These are phyloP conservation scores for Laterallus jamaicensis DNA, from an alignment of 2,113 vertebrate species.

Conservation along the genomic window DNA sequence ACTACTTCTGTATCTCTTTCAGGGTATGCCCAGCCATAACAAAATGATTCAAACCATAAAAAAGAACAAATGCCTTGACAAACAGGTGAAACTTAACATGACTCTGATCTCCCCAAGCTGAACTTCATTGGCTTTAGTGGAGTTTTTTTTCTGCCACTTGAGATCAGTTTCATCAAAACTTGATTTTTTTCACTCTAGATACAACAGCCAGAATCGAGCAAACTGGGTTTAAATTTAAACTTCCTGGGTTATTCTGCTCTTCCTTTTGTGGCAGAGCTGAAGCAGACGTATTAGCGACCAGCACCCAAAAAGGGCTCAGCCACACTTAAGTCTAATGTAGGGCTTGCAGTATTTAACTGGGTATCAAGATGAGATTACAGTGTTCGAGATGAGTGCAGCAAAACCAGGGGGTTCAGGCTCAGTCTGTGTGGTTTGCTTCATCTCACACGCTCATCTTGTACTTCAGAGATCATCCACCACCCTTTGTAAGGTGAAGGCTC, in stretches of 20 bases:
- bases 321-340: neutral
- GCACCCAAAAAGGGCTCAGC: neutral
- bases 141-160: neutral
- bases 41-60: conserved; percentile 20
- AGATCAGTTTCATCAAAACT: neutral
- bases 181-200: neutral
- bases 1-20: neutral
- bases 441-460: neutral
- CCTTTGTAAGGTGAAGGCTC: neutral
- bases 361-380: neutral
- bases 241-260: neutral
- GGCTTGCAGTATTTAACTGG: neutral
- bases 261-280: neutral
- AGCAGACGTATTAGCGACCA: neutral
- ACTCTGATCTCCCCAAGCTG: neutral
- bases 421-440: neutral
- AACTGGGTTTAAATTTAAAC: neutral
- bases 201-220: neutral
- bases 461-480: neutral
- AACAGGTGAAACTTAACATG: neutral
- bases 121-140: neutral
- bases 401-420: neutral
- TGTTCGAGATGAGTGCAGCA: neutral
- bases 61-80: neutral
- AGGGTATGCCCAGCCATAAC: neutral